Evolutionary conservation across 2,113 vertebrate species (phyloP).

Genomic region (Otis tarda): DNA sequence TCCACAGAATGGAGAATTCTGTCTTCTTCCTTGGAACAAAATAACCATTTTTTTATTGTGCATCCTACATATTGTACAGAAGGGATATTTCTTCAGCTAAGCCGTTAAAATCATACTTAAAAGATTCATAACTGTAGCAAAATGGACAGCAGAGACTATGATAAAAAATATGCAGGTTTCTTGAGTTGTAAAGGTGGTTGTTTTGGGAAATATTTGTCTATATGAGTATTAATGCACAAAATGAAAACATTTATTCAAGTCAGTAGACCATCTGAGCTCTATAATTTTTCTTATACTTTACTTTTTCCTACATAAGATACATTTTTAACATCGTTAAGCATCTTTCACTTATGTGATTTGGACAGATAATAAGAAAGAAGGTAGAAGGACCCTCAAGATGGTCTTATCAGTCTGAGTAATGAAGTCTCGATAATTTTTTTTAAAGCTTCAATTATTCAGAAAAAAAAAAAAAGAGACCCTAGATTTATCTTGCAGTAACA

Average conservation of each 20-base stretch:
- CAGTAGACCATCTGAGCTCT: neutral
- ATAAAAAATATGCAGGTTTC: neutral
- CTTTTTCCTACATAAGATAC: neutral
- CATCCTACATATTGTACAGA: neutral
- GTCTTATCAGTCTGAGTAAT: neutral
- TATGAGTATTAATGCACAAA: neutral
- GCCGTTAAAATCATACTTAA: neutral
- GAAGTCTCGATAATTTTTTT: neutral
- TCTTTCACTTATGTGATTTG: neutral
- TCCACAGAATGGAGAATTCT: neutral
- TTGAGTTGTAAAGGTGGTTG: neutral
- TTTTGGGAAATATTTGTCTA: neutral
- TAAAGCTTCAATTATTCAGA: neutral
- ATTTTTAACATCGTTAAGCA: neutral
- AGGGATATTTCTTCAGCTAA: neutral
- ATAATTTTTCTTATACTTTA: neutral
- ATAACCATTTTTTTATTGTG: neutral
- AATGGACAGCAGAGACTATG: neutral
- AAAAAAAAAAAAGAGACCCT: neutral
- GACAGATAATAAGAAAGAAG: neutral
- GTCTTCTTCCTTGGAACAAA: neutral
- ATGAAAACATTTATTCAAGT: neutral
- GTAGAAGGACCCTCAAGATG: neutral
- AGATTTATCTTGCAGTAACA: neutral
- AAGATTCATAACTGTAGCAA: neutral